Base-by-base conservation (phyloP, 2,113 vertebrate species). In the Crotalus horridus region DNA sequence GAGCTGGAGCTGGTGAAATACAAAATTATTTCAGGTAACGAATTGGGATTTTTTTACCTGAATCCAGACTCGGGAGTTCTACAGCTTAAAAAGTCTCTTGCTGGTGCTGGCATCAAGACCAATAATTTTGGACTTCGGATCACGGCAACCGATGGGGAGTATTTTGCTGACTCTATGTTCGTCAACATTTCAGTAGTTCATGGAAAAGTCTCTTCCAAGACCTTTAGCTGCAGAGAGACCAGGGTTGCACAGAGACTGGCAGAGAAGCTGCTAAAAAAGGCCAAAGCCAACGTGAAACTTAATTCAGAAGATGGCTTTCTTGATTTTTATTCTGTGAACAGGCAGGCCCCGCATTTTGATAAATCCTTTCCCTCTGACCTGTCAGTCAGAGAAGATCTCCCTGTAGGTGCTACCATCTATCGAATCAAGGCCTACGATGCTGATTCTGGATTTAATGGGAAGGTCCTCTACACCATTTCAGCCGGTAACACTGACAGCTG, bases 51-150 rank as follows among this genome's bases (percentile, higher is more conserved):
- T 97, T 99, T 99, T 95, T 98, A 99, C 89, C 97, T 99, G 94
- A 99, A 99, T 96, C 98, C 99, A 1, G 99, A 99, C 96, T 99
- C 99, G 46, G 99, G 99, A 61, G 98, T 99, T 90, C 97, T 99
- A 90, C 97, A 98, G 4, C 97, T 99, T 94, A 98, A 97, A 90
- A 98, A 97, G 92, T 98, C 99, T 87, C 97, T 99, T 23, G 91
- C 97, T 92, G 98, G 97, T 93, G 97, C 98, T 6, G 98, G 96
- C 95, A 95, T 98, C 95, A 98, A 98, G 97, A 98, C 98, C 89
- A 97, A 95, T 39, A 96, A 97, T 91, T 99, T 99, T 96, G 98
- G 96, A 95, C 98, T 99, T 87, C 98, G 98, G 96, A 99, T 99
- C 97, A 99, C 98, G 0, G 99, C 99, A 85, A 99, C 99, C 0